A percentile compares a stretch with the other conserved stretches of the same genome.
Evolutionary conservation across 1,140 invertebrate genomes (phyloP).

Genomic region (Drosophila miranda): DNA sequence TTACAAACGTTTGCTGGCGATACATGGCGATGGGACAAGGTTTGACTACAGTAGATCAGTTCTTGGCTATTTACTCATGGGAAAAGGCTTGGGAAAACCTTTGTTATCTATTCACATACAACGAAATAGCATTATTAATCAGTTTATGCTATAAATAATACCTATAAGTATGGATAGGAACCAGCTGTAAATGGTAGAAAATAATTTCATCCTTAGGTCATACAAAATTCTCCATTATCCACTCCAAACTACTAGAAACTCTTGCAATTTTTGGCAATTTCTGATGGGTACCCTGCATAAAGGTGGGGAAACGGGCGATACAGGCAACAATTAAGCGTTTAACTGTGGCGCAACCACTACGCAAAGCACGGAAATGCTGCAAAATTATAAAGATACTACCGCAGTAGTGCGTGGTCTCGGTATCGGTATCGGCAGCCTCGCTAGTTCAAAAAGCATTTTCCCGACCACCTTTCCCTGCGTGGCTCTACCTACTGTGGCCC

Average conservation of each 20-base stretch:
- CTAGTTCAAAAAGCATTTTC: constrained; percentile 60
- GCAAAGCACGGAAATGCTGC: constrained; percentile 41
- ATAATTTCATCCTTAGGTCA: too few species aligned
- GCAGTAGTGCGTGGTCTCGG: constrained; percentile 5
- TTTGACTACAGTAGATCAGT: too few species aligned
- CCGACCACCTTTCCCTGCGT: constrained; percentile 60
- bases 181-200: too few species aligned
- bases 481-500: constrained; percentile 17
- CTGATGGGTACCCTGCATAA: constrained; percentile 4
- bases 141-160: too few species aligned
- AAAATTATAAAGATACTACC: constrained; percentile 50
- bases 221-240: background rate
- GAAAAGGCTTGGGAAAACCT: too few species aligned
- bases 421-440: background rate
- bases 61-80: too few species aligned
- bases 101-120: too few species aligned
- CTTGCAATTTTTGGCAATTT: constrained; percentile 26
- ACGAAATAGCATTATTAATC: too few species aligned
- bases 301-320: background rate
- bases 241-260: background rate
- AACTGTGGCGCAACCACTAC: constrained; percentile 49
- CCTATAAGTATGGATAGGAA: too few species aligned
- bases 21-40: constrained; percentile 16
- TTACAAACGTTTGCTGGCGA: constrained; percentile 4
- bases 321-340: constrained; percentile 69